Conservation (phyloP, 2,113 vertebrate species). For the Myxocyprinus asiaticus region DNA sequence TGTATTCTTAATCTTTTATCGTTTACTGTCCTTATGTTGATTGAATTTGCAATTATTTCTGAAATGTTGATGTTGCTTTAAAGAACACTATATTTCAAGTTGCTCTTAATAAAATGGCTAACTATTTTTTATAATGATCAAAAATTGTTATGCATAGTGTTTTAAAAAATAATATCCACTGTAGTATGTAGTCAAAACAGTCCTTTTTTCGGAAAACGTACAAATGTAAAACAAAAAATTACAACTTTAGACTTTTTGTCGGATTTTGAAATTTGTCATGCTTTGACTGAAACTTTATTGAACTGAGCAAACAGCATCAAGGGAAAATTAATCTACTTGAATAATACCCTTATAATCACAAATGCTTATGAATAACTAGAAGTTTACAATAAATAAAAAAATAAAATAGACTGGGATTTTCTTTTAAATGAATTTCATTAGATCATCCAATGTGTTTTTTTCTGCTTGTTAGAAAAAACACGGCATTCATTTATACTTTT, state of each 20-base stretch:
- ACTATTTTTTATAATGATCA: constrained; percentile 61
- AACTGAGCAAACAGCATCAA: constrained; percentile 14
- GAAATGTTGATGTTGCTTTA: constrained; percentile 26
- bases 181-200: constrained; percentile 15
- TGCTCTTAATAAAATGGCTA: constrained; percentile 44
- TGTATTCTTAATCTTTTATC: constrained; percentile 39
- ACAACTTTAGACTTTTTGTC: neutral
- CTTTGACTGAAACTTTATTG: neutral
- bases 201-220: constrained; percentile 1
- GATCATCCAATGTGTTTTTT: constrained; percentile 42
- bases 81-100: constrained; percentile 48
- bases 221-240: neutral
- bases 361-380: constrained; percentile 50
- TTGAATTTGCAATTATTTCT: constrained; percentile 45
- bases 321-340: constrained; percentile 25
- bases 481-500: constrained; percentile 52
- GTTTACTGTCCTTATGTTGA: constrained; percentile 35
- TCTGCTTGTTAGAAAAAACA: constrained; percentile 43
- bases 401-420: constrained; percentile 45
- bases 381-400: constrained; percentile 53
- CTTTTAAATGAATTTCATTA: neutral
- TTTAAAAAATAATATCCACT: constrained; percentile 33
- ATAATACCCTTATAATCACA: constrained; percentile 41
- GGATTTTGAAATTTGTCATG: constrained; percentile 12
- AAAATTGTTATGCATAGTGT: constrained; percentile 40